These are phyloP conservation scores for Cosmia pyralina DNA, from an alignment of 2,888 invertebrate genomes.

Conservation along the genomic window DNA sequence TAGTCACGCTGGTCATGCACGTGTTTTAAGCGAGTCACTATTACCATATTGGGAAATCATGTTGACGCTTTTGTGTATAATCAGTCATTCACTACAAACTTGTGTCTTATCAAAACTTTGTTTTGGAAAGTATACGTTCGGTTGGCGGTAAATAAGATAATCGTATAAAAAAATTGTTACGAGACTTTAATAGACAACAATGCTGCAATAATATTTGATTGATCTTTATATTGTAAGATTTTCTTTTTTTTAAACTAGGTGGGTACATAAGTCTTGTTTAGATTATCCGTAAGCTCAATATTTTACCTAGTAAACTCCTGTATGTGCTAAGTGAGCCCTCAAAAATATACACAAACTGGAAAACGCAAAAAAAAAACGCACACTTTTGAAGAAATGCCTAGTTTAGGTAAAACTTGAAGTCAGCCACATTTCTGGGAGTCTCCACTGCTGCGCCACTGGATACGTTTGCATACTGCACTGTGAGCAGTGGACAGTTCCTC, in stretches of 20 bases:
- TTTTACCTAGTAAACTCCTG: background rate
- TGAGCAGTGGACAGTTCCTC: no score
- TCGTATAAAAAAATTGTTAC: background rate
- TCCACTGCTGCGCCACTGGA: no score
- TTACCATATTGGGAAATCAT: constrained; percentile 33
- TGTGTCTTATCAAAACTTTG: constrained; percentile 18
- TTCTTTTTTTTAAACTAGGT: background rate
- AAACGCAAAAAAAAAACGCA: background rate
- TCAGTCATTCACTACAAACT: constrained; percentile 43
- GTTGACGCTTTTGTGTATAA: constrained; percentile 37
- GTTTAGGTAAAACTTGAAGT: background rate
- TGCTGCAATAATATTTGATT: background rate
- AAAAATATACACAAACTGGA: background rate
- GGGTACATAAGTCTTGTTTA: background rate
- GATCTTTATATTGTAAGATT: background rate
- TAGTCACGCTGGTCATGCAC: constrained; percentile 37
- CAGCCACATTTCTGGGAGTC: no score
- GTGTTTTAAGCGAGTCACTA: constrained; percentile 18
- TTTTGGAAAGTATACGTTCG: constrained; percentile 7
- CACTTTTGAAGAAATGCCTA: background rate
- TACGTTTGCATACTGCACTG: no score
- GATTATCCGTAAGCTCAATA: background rate
- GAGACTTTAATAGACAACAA: background rate
- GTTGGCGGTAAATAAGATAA: constrained; percentile 13
- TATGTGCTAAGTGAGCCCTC: background rate